Percentiles rank a stretch among this genome's conserved stretches.
Evolutionary conservation across 2,888 invertebrate genomes (phyloP).

Genomic region (Danaus chrysippus): DNA sequence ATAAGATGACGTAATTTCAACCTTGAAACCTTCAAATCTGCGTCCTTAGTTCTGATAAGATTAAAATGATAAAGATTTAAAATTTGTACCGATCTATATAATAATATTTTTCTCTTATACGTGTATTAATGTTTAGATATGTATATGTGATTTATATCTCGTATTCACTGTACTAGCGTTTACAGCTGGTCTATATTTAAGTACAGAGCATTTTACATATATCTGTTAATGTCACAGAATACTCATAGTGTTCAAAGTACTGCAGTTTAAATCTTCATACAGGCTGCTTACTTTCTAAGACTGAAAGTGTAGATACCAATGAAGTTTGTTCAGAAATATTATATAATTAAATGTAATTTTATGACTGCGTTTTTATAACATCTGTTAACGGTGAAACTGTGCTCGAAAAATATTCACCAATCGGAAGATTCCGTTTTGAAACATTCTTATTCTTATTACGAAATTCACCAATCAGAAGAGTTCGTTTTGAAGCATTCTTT

Average conservation of each 20-base stretch:
- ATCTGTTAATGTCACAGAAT: conserved; percentile 19
- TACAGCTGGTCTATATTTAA: conserved; percentile 18
- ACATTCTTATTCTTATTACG: too few species aligned
- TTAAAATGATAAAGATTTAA: not conserved
- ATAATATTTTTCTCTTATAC: conserved; percentile 35
- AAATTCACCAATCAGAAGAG: too few species aligned
- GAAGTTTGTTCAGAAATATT: conserved; percentile 11
- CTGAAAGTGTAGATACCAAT: conserved; percentile 36
- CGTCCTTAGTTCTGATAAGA: too few species aligned
- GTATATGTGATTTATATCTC: conserved; percentile 29
- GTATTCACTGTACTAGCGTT: conserved; percentile 9
- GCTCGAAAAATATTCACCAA: too few species aligned
- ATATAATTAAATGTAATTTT: not conserved
- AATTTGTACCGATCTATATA: conserved; percentile 10
- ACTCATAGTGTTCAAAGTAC: conserved; percentile 23
- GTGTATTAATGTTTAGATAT: conserved; percentile 39
- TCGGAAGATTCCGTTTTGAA: too few species aligned
- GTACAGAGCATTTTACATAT: conserved; percentile 16
- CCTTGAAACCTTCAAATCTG: too few species aligned
- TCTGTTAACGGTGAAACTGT: too few species aligned
- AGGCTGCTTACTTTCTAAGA: conserved; percentile 36
- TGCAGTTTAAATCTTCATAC: conserved; percentile 7
- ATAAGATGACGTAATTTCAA: too few species aligned
- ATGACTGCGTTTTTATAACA: too few species aligned
- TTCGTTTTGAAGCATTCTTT: too few species aligned